Evolutionary conservation across 2,888 invertebrate species (phyloP), one percentile per base, ranked within the genome.

Genomic region (Meliscaeva auricollis): DNA sequence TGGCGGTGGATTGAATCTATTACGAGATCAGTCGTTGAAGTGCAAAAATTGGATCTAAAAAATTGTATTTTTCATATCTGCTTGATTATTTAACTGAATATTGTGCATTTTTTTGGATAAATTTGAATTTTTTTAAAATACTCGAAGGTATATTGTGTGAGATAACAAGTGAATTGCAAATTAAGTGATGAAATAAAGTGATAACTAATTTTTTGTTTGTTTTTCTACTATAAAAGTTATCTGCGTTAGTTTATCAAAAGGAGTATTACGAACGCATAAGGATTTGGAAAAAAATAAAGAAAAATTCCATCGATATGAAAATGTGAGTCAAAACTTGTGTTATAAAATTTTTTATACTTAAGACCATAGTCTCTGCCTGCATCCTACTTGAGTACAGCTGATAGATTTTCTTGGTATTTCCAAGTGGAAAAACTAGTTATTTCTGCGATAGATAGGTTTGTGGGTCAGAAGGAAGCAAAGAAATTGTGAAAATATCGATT

Each of bases 1-100:
- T 68, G 66, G 70, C 75, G 75, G 80, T 76, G 41, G 54, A 80
- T 75, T 72, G 66, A 72, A 72, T 80, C 68, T 52, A 66, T 80
- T 46, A 68, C 75, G 32, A 72, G 60, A 66, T 80, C 74, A 62
- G 30, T 8, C 20, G 11, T 3, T 15, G 13, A 78, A n/a, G 54
- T 41, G 32, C 6, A 44, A 64, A 58, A 17, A 35, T 38, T 17
- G 32, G 46, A 73, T 44, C 52, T 52, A n/a, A 17, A 38, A 38
- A 38, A n/a, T 7, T 38, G 9, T 62, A 56, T 52, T 52, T 30
- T 38, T 56, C 38, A 38, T 9, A 30, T 48, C n/a, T 62, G 30
- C 26, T 6, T 22, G 4, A 30, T 20, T 54, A 54, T 32, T 54
- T 30, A 54, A 54, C 32, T 1, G 30, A 38, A 35, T 54, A 15